Evolutionary conservation across 2,888 invertebrate genomes (phyloP).

Genomic region (Notodonta ziczac): DNA sequence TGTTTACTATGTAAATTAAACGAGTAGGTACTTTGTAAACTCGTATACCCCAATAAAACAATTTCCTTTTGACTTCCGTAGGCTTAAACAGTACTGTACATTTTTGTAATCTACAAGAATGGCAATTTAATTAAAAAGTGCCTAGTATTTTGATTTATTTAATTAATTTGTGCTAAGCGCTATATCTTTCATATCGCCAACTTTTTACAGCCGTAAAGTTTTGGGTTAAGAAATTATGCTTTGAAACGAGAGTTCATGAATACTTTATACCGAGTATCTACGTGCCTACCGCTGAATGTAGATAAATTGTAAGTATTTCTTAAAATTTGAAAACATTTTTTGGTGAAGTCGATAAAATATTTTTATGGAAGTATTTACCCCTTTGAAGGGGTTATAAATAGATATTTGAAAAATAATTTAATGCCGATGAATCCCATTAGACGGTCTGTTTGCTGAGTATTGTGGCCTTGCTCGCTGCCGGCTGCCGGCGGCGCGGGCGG

Average conservation of each 20-base stretch:
- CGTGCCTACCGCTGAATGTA: slow-evolving; percentile 30
- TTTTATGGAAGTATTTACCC: slow-evolving; percentile 21
- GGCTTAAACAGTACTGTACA: no score
- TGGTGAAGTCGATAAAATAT: slow-evolving; percentile 16
- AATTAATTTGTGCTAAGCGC: slow-evolving; percentile 41
- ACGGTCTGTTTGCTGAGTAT: slow-evolving; percentile 51
- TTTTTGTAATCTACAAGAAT: not conserved
- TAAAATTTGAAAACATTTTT: slow-evolving; percentile 29
- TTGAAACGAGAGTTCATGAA: slow-evolving; percentile 51
- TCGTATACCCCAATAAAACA: no score
- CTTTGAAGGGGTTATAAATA: slow-evolving; percentile 38
- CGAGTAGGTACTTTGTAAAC: no score
- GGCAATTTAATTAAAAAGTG: slow-evolving; percentile 8
- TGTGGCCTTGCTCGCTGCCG: slow-evolving; percentile 31
- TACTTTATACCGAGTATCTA: slow-evolving; percentile 39
- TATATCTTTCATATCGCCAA: slow-evolving; percentile 42
- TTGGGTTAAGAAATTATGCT: slow-evolving; percentile 48
- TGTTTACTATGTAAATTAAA: no score
- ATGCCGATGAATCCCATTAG: slow-evolving; percentile 54
- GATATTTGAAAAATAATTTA: slow-evolving; percentile 52
- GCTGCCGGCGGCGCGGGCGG: not conserved
- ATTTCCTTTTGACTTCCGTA: no score
- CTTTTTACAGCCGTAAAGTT: slow-evolving; percentile 50
- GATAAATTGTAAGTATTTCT: slow-evolving; percentile 22
- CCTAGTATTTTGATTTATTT: slow-evolving; percentile 40